These are phyloP conservation scores for Porites evermanni DNA, from an alignment of 92 coral and sea anemone species.

Conservation along the genomic window DNA sequence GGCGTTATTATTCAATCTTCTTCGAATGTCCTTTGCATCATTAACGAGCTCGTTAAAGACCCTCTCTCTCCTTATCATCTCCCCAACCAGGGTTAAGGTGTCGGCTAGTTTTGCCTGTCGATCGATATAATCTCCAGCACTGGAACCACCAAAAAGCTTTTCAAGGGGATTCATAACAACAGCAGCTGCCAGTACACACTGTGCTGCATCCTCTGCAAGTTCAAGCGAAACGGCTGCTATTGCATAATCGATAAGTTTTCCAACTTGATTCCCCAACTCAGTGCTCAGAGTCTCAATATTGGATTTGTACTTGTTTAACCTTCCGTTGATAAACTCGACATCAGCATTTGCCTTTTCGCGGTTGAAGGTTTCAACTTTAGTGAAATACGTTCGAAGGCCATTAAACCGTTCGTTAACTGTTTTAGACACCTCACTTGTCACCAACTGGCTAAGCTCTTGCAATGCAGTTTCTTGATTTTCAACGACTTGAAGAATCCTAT, in stretches of 20 bases:
- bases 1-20: conserved; percentile 16
- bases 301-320: conserved; percentile 19
- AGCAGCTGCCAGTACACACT: conserved; percentile 34
- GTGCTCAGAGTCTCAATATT: conserved; percentile 7
- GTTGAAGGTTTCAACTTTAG: conserved; percentile 40
- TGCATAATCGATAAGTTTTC: conserved; percentile 3
- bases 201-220: conserved; percentile 36
- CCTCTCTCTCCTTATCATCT: not conserved
- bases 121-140: conserved; percentile 32
- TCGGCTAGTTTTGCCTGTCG: conserved; percentile 24
- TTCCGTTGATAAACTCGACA: conserved; percentile 17
- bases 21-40: conserved; percentile 9
- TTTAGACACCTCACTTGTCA: conserved; percentile 28
- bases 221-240: conserved; percentile 40
- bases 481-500: conserved; percentile 36
- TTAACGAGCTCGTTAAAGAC: conserved; percentile 12
- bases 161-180: conserved; percentile 46
- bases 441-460: conserved; percentile 34
- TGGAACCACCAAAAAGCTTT: conserved; percentile 37
- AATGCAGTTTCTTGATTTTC: conserved; percentile 31
- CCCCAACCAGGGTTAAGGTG: not conserved
- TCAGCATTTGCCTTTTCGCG: conserved; percentile 47
- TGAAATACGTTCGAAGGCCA: conserved; percentile 51
- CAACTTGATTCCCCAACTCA: conserved; percentile 13
- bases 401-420: conserved; percentile 36